Evolutionary conservation across 2,113 vertebrate genomes (phyloP).

Genomic region (Paraplagusia blochii): DNA sequence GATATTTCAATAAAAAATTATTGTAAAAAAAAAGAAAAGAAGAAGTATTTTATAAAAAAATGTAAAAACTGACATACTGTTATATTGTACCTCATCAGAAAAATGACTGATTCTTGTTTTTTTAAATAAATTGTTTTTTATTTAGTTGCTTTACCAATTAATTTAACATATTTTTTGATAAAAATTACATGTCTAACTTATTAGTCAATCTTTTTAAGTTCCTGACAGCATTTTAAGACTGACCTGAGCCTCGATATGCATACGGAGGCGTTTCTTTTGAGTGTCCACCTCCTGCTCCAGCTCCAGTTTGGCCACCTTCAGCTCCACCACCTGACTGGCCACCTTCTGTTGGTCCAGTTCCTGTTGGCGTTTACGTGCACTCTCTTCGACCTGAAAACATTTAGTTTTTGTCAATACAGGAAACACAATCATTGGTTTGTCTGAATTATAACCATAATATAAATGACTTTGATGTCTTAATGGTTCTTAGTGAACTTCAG

Average conservation of each 20-base stretch:
- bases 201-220: no score
- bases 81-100: no score
- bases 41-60: no score
- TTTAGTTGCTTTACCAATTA: neutral
- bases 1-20: no score
- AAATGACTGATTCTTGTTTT: no score
- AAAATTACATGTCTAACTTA: no score
- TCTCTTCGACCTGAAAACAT: slow-evolving; percentile 81
- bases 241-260: slow-evolving; percentile 87
- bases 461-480: no score
- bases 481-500: no score
- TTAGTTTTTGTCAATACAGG: neutral
- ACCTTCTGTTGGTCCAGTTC: slow-evolving; percentile 80
- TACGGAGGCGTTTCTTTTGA: slow-evolving; percentile 82
- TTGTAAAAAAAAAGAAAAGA: no score
- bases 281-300: slow-evolving; percentile 83
- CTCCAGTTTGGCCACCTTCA: slow-evolving; percentile 80
- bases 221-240: slow-evolving; percentile 6
- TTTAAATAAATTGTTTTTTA: slow-evolving; percentile 1
- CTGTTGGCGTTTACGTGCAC: slow-evolving; percentile 77
- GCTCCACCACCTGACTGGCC: slow-evolving; percentile 80
- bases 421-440: neutral
- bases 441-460: no score
- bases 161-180: no score
- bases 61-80: no score